A percentile compares a stretch with the other conserved stretches of the same genome.
Conservation (phyloP, 2,888 invertebrate species). For the Polydrusus pterygomalis region DNA sequence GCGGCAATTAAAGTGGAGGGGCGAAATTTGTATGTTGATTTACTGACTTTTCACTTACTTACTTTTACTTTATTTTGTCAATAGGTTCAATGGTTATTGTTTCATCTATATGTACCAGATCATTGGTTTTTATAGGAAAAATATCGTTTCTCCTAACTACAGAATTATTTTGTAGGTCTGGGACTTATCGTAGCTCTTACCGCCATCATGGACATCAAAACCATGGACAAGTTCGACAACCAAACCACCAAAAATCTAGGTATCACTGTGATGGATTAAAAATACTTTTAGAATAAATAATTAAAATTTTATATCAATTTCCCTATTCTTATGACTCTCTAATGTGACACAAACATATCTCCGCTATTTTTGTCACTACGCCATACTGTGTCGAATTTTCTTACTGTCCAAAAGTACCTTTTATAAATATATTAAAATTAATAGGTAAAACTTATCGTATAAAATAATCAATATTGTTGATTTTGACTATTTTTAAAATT, state of each 20-base stretch:
- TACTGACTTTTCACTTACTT: too few species aligned
- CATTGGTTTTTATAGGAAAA: too few species aligned
- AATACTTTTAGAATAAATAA: not conserved
- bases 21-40: too few species aligned
- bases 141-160: not conserved
- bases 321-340: slow-evolving; percentile 38
- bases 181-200: slow-evolving; percentile 80
- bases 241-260: slow-evolving; percentile 85
- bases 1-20: too few species aligned
- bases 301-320: slow-evolving; percentile 26
- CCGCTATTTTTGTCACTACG: slow-evolving; percentile 33
- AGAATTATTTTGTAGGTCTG: slow-evolving; percentile 64
- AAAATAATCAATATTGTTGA: not conserved
- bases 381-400: slow-evolving; percentile 35
- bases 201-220: slow-evolving; percentile 84
- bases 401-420: slow-evolving; percentile 39
- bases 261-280: slow-evolving; percentile 72
- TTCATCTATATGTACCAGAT: too few species aligned
- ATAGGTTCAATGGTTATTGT: too few species aligned
- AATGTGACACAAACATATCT: slow-evolving; percentile 36
- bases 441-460: not conserved
- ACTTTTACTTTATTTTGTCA: too few species aligned
- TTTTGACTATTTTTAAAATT: not conserved
- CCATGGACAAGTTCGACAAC: slow-evolving; percentile 89
- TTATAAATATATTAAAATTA: slow-evolving; percentile 14